These are phyloP conservation scores for Micrasema minimum DNA, from an alignment of 1,140 invertebrate genomes.

Conservation along the genomic window DNA sequence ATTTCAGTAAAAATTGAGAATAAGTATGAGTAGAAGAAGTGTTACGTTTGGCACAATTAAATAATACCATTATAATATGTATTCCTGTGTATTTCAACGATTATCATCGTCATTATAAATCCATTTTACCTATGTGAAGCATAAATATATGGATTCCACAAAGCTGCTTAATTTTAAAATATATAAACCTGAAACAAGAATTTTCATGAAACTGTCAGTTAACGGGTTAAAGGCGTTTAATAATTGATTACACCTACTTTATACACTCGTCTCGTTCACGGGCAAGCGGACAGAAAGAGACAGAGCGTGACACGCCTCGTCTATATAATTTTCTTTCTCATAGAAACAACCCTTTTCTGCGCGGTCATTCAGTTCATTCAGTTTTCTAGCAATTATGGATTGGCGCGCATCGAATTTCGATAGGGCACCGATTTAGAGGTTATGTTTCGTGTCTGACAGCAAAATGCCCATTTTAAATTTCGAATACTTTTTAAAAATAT, in stretches of 20 bases:
- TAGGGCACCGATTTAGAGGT: not conserved
- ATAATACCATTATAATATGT: no score
- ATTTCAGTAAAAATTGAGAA: no score
- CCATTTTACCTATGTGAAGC: no score
- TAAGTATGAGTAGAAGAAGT: no score
- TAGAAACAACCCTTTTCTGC: conserved; percentile 13
- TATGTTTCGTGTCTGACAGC: conserved; percentile 13
- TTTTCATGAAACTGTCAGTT: not conserved
- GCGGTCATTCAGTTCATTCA: not conserved
- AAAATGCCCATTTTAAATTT: not conserved
- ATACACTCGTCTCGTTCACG: conserved; percentile 4
- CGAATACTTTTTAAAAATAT: not conserved
- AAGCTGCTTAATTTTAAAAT: no score
- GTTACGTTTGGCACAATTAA: no score
- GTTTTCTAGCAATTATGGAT: conserved; percentile 11
- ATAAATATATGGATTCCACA: no score
- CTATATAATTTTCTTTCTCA: conserved; percentile 4
- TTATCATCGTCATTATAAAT: no score
- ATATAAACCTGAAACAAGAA: no score
- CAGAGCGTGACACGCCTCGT: conserved; percentile 4
- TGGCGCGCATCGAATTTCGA: conserved; percentile 11
- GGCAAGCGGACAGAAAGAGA: not conserved
- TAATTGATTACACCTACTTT: not conserved
- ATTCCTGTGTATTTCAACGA: no score
- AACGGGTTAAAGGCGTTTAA: not conserved